phyloP scores from a whole-genome alignment of 1,140 invertebrate genomes.

The Aplysia californica region DNA sequence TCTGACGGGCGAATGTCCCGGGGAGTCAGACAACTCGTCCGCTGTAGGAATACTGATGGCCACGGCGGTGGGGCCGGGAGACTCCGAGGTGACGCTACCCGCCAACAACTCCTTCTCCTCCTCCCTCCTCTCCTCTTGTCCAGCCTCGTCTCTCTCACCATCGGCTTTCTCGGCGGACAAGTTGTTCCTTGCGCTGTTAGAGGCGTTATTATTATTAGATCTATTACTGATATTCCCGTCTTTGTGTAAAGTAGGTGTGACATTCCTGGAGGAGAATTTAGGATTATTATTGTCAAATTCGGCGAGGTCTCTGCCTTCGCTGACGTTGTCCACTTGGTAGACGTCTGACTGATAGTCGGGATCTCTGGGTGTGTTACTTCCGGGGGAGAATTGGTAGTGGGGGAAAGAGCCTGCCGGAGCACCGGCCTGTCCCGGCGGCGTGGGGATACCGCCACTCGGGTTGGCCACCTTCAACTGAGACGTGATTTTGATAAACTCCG shows the following conservation, averaged over 20 bases:
- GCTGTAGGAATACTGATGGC: constrained; percentile 51
- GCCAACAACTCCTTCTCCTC: too few relatives aligned
- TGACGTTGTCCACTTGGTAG: not conserved
- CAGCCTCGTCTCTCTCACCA: too few relatives aligned
- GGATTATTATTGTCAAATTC: not conserved
- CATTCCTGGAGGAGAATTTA: too few relatives aligned
- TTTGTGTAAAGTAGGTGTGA: too few relatives aligned
- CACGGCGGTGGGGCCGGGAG: constrained; percentile 17
- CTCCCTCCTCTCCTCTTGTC: too few relatives aligned
- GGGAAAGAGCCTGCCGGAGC: not conserved
- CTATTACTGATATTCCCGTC: too few relatives aligned
- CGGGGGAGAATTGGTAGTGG: not conserved
- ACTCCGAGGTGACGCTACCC: not conserved
- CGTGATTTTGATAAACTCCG: constrained; percentile 50
- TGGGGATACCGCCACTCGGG: constrained; percentile 13
- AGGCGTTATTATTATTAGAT: not conserved
- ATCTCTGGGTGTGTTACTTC: constrained; percentile 17
- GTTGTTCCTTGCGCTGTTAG: not conserved
- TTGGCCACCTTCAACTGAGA: constrained; percentile 35
- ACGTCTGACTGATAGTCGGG: not conserved
- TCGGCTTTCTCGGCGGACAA: not conserved
- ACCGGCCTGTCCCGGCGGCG: not conserved
- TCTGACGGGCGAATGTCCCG: constrained; percentile 24
- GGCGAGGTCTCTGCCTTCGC: not conserved
- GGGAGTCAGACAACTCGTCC: constrained; percentile 38